A percentile compares a stretch with the other conserved stretches of the same genome.
Conservation (phyloP, 2,888 invertebrate species). For the Ophion costatus region DNA sequence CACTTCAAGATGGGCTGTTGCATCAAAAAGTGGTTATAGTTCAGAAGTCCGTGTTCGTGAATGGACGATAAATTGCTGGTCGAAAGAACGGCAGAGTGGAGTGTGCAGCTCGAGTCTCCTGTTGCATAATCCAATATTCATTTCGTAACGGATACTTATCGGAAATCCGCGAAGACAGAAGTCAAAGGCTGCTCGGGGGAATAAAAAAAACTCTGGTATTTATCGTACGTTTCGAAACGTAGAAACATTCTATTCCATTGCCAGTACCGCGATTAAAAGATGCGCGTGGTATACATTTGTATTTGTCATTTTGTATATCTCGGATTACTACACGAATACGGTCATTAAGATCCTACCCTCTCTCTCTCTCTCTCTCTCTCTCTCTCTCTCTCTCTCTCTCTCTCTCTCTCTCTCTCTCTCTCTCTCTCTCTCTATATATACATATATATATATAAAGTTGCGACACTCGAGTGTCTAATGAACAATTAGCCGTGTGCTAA, state of each 20-base stretch:
- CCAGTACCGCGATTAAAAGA: background rate
- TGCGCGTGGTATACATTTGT: background rate
- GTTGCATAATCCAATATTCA: slow-evolving; percentile 47
- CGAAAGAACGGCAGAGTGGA: slow-evolving; percentile 16
- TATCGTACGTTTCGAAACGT: slow-evolving; percentile 37
- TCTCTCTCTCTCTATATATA: slow-evolving; percentile 1
- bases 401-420: background rate
- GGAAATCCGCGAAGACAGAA: slow-evolving; percentile 48
- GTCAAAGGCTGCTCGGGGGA: slow-evolving; percentile 46
- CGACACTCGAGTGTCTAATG: slow-evolving; percentile 33
- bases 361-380: background rate
- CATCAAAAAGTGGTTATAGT: background rate
- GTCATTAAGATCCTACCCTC: slow-evolving; percentile 9
- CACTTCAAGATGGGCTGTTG: background rate
- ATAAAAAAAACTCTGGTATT: slow-evolving; percentile 4
- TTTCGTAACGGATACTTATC: slow-evolving; percentile 54
- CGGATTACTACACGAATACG: slow-evolving; percentile 10
- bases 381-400: background rate
- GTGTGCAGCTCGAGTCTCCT: slow-evolving; percentile 1
- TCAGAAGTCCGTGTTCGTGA: background rate
- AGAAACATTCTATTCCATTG: slow-evolving; percentile 33
- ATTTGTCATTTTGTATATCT: slow-evolving; percentile 28
- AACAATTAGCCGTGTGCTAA: slow-evolving; percentile 63
- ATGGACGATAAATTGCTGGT: slow-evolving; percentile 22
- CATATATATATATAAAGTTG: background rate